Conservation (phyloP, 2,888 invertebrate species). For the Leptothorax acervorum region DNA sequence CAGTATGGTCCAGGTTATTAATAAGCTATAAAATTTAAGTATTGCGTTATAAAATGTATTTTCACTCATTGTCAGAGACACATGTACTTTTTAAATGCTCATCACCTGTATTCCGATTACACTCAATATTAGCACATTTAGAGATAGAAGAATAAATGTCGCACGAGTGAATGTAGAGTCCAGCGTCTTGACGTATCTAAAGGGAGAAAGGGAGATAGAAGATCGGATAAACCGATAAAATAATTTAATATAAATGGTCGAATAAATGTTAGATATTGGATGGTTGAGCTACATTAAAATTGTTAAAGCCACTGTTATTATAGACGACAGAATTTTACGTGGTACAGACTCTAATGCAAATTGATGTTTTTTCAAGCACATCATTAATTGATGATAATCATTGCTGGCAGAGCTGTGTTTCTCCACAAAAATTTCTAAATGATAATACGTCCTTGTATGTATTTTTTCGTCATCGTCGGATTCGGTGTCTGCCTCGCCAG, state of each 20-base stretch:
- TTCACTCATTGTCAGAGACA: no score
- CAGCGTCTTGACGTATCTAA: background rate
- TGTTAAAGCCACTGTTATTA: background rate
- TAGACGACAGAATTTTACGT: background rate
- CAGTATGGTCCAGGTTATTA: background rate
- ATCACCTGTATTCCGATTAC: slow-evolving; percentile 23
- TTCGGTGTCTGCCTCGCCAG: background rate
- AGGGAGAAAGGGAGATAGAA: background rate
- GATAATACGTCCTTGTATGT: background rate
- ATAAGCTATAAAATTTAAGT: slow-evolving; percentile 18
- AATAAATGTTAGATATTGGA: background rate
- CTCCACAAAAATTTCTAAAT: background rate
- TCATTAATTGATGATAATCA: background rate
- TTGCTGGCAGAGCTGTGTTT: background rate
- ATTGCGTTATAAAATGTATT: background rate
- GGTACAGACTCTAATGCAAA: slow-evolving; percentile 27
- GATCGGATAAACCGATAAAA: background rate
- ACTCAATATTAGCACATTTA: slow-evolving; percentile 17
- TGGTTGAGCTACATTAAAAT: background rate
- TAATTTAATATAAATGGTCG: background rate
- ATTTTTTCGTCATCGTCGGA: background rate
- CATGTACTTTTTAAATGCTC: background rate
- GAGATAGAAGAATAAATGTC: background rate
- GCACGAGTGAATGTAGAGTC: background rate
- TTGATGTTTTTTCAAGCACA: slow-evolving; percentile 34